Percentiles rank a stretch among this genome's conserved stretches.
Conservation (phyloP, 2,888 invertebrate genomes). For the Neoaliturus tenellus region DNA sequence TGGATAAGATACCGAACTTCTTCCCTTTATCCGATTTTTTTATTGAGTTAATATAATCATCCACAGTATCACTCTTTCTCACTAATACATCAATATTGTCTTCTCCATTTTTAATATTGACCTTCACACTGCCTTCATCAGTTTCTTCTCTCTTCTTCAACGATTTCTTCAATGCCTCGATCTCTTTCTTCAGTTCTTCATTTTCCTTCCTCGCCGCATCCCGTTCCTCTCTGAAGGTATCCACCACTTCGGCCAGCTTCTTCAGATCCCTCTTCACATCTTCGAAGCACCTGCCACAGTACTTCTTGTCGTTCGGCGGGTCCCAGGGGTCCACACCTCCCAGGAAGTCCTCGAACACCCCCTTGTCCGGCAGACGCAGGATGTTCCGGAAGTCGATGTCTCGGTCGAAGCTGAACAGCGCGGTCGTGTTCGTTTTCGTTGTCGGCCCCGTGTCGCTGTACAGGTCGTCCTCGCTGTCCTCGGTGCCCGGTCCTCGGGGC, state of each 20-base stretch:
- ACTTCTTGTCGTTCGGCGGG: neutral
- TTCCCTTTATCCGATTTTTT: neutral
- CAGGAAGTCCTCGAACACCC: conserved; percentile 3
- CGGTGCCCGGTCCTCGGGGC: neutral
- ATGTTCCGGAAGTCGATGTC: conserved; percentile 22
- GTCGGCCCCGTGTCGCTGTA: neutral
- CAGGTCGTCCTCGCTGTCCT: conserved; percentile 17
- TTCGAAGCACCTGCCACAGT: conserved; percentile 5
- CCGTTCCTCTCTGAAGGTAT: neutral
- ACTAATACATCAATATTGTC: neutral
- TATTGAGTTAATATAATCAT: neutral
- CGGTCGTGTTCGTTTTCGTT: neutral
- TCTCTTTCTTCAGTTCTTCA: conserved; percentile 19
- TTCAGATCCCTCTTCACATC: conserved; percentile 36
- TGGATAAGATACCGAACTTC: neutral
- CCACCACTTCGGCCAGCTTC: neutral
- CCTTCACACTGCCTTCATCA: neutral
- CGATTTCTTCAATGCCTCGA: conserved; percentile 12
- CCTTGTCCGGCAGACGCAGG: conserved; percentile 20
- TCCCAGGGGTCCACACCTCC: neutral
- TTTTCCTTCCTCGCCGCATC: conserved; percentile 18
- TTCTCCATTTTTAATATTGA: neutral
- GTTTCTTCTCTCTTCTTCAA: conserved; percentile 12
- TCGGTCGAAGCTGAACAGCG: neutral
- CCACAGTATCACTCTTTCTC: no score